Evolutionary conservation across 2,888 invertebrate species (phyloP).

Genomic region (Mythimna ferrago): DNA sequence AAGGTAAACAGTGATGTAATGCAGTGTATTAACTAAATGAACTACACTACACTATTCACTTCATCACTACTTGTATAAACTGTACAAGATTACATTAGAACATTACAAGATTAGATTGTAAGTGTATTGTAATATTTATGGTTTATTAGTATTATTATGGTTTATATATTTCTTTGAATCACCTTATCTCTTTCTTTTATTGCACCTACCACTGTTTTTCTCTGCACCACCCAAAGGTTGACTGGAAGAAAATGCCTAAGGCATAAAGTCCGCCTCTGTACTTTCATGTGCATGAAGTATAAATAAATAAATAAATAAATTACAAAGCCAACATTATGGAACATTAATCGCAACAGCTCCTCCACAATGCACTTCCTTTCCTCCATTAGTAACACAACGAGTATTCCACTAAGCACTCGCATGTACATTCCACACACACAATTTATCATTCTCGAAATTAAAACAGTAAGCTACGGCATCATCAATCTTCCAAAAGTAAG

Average conservation of each 20-base stretch:
- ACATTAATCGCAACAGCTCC: conserved; percentile 31
- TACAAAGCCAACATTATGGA: conserved; percentile 33
- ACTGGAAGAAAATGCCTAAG: too few species aligned
- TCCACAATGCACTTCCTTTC: conserved; percentile 31
- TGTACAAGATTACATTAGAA: not conserved
- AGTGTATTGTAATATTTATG: too few species aligned
- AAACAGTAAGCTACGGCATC: conserved; percentile 53
- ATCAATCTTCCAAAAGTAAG: conserved; percentile 58
- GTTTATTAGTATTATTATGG: too few species aligned
- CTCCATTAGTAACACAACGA: conserved; percentile 43
- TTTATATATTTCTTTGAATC: too few species aligned
- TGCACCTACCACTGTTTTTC: too few species aligned
- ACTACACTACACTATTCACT: not conserved
- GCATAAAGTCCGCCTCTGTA: too few species aligned
- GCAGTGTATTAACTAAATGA: not conserved
- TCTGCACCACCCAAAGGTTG: too few species aligned
- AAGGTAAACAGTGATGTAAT: too few species aligned
- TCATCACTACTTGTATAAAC: not conserved
- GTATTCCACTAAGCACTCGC: conserved; percentile 38
- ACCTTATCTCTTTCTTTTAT: too few species aligned
- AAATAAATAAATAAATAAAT: too few species aligned
- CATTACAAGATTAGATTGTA: too few species aligned
- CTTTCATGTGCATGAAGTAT: too few species aligned
- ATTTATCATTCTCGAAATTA: conserved; percentile 58
- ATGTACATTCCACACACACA: conserved; percentile 41